These are phyloP conservation scores for Gnathonemus echidnorhynchus DNA, from an alignment of 2,113 vertebrate genomes.

Conservation along the genomic window DNA sequence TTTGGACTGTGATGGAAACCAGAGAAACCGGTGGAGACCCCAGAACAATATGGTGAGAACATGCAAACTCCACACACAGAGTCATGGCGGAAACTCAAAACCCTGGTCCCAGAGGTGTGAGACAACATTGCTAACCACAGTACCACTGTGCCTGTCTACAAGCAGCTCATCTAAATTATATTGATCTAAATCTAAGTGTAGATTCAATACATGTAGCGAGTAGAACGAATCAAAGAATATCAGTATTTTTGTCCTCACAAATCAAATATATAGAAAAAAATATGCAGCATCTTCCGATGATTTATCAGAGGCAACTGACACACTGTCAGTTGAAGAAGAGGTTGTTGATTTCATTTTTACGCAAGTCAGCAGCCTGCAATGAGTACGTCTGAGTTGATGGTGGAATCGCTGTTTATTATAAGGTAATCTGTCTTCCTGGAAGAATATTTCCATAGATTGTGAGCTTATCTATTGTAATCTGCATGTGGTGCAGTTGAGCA, in stretches of 20 bases:
- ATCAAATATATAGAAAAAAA: not conserved
- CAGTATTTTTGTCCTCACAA: not conserved
- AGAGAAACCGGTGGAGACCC: not conserved
- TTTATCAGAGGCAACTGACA: not conserved
- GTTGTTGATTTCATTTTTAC: not conserved
- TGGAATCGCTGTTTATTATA: not conserved
- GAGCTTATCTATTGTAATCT: not conserved
- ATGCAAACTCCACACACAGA: not conserved
- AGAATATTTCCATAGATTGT: not conserved
- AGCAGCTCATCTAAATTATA: not conserved
- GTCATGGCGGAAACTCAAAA: not conserved
- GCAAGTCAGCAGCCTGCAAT: not conserved
- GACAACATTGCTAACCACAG: not conserved
- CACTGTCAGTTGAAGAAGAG: not conserved
- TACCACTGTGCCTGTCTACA: not conserved
- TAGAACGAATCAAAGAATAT: not conserved
- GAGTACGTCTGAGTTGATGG: not conserved
- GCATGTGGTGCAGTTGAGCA: not conserved
- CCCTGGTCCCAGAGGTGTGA: not conserved
- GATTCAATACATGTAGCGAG: not conserved
- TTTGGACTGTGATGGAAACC: not conserved
- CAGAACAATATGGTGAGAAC: not conserved
- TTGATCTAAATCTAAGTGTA: not conserved
- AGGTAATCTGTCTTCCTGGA: not conserved
- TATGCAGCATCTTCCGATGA: not conserved